Evolutionary conservation across 2,113 vertebrate species (phyloP).

Genomic region (Australoheros scitulus): DNA sequence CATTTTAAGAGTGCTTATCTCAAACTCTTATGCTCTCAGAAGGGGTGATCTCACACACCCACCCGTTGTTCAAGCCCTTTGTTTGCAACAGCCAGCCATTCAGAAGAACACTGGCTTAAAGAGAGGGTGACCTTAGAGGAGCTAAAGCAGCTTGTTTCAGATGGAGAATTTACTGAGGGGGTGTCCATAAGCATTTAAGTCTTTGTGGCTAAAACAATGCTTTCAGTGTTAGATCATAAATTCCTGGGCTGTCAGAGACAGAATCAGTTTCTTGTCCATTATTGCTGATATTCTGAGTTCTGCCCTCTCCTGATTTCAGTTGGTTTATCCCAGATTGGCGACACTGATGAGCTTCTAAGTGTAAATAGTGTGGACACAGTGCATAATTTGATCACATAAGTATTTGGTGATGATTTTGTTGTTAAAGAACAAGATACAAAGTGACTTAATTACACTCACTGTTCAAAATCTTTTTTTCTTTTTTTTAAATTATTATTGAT

Average conservation of each 20-base stretch:
- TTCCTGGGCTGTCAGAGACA: no score
- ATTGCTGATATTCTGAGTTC: no score
- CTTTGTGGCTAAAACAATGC: no score
- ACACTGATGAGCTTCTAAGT: neutral
- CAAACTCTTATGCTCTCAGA: neutral
- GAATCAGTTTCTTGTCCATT: no score
- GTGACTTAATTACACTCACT: neutral
- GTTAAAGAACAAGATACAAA: rapidly evolving
- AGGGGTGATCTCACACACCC: rapidly evolving
- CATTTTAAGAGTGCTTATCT: neutral
- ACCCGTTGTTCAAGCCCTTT: neutral
- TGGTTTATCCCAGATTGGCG: neutral
- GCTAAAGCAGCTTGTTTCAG: neutral
- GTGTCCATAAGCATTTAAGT: no score
- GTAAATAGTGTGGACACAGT: neutral
- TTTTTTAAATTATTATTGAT: neutral
- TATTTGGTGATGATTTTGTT: no score
- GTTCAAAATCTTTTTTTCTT: rapidly evolving
- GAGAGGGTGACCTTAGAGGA: neutral
- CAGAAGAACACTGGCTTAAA: neutral
- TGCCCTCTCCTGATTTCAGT: neutral
- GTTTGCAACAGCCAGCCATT: neutral
- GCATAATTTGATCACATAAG: neutral
- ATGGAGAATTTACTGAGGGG: neutral
- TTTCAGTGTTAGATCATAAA: no score